phyloP scores from a whole-genome alignment of 92 coral and sea anemone species.

The Scolanthus callimorphus region DNA sequence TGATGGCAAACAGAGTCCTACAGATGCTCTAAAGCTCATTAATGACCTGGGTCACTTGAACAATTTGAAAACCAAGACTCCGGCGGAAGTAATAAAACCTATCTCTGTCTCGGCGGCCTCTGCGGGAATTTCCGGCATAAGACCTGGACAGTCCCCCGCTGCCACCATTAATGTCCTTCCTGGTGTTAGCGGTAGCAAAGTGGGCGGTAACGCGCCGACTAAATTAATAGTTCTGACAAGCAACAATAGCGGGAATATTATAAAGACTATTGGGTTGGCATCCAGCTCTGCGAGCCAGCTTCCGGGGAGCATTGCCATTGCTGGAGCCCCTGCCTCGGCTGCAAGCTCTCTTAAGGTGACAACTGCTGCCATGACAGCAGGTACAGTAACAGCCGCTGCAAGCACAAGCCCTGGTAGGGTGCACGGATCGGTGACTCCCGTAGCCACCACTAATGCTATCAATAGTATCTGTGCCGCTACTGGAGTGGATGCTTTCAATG shows the following conservation, averaged over 20 bases:
- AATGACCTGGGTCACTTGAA: conserved; percentile 80
- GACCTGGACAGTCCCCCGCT: no score
- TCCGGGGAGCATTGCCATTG: conserved; percentile 64
- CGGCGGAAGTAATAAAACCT: conserved; percentile 47
- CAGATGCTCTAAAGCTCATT: conserved; percentile 59
- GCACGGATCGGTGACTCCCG: conserved; percentile 62
- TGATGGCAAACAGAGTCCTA: conserved; percentile 35
- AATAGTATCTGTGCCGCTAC: conserved; percentile 97
- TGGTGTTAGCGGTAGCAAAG: conserved; percentile 38
- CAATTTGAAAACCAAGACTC: conserved; percentile 66
- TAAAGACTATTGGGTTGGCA: conserved; percentile 90
- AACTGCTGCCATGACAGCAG: conserved; percentile 47
- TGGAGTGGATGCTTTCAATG: conserved; percentile 94
- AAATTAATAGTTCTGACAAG: conserved; percentile 93
- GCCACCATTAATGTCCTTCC: conserved; percentile 19
- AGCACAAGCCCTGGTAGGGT: conserved; percentile 62
- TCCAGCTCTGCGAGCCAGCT: conserved; percentile 76
- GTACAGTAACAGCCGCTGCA: conserved; percentile 48
- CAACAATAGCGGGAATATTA: conserved; percentile 81
- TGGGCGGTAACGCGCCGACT: conserved; percentile 72
- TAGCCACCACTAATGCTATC: conserved; percentile 92
- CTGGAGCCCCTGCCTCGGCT: conserved; percentile 40
- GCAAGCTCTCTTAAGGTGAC: conserved; percentile 35
- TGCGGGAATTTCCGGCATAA: conserved; percentile 34
- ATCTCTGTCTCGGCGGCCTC: conserved; percentile 38